These are phyloP conservation scores for Drosophila ananassae DNA, from an alignment of 1,140 invertebrate species.

Conservation along the genomic window DNA sequence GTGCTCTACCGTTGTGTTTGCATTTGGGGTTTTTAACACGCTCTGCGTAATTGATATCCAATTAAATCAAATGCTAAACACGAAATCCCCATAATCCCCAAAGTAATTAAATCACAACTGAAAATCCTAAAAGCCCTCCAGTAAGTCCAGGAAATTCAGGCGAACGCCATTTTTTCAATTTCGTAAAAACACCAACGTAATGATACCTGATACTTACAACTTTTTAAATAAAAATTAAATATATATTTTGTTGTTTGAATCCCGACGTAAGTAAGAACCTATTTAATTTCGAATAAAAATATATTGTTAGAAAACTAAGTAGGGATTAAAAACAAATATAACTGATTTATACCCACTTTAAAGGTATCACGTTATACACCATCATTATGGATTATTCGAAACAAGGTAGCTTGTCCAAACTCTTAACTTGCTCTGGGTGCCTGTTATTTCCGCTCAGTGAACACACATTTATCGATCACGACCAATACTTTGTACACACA, in stretches of 20 bases:
- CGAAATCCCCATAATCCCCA: neutral
- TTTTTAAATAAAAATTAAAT: neutral
- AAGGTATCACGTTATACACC: conserved; percentile 1
- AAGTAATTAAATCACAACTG: conserved; percentile 36
- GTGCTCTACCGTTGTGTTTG: neutral
- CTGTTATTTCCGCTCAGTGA: conserved; percentile 62
- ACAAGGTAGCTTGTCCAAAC: conserved; percentile 36
- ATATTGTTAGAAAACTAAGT: too few species aligned
- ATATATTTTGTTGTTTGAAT: too few species aligned
- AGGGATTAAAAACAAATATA: neutral
- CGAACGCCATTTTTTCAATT: conserved; percentile 19
- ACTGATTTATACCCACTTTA: neutral
- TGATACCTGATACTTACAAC: neutral
- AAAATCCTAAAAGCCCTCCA: conserved; percentile 27
- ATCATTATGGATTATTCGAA: conserved; percentile 51
- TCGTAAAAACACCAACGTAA: neutral
- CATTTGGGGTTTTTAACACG: conserved; percentile 3
- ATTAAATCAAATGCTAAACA: conserved; percentile 31
- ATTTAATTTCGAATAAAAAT: too few species aligned
- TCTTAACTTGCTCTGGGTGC: conserved; percentile 11
- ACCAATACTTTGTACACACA: neutral
- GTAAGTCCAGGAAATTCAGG: conserved; percentile 14
- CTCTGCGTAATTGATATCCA: conserved; percentile 32
- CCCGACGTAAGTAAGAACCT: too few species aligned
- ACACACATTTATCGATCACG: conserved; percentile 11